Conservation (phyloP, 2,113 vertebrate species). For the Melanocharis versteri region DNA sequence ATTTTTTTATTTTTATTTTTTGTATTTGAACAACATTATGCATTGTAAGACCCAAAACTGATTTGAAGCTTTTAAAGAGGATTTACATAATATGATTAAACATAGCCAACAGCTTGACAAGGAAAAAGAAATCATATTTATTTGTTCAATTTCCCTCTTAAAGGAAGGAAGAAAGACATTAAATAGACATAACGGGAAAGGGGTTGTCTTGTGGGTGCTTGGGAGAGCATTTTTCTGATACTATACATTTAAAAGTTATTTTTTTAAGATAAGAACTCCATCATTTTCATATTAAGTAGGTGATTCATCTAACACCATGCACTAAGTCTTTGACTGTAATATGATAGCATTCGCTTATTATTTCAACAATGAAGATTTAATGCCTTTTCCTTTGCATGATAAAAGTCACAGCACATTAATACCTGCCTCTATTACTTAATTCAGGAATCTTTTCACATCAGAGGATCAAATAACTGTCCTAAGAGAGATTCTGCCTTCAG, state of each 20-base stretch:
- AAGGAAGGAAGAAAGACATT: background rate
- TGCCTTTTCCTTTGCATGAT: background rate
- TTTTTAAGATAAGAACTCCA: background rate
- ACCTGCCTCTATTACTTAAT: background rate
- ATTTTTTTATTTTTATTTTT: constrained; percentile 22
- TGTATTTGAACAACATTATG: constrained; percentile 32
- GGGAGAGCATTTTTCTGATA: background rate
- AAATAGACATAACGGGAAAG: background rate
- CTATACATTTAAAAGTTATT: background rate
- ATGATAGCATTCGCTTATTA: background rate
- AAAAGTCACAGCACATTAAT: background rate
- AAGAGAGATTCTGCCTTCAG: background rate
- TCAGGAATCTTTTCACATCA: background rate
- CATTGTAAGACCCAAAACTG: background rate
- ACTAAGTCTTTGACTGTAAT: background rate
- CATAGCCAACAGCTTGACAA: background rate
- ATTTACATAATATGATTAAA: constrained; percentile 59
- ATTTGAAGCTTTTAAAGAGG: constrained; percentile 37
- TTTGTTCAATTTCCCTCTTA: constrained; percentile 8
- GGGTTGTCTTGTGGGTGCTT: background rate
- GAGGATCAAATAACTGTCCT: background rate
- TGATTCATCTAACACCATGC: background rate
- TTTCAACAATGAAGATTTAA: background rate
- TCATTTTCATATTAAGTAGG: background rate
- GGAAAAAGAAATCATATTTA: background rate